Conservation (phyloP, 2,888 invertebrate species). For the Agelastica alni region DNA sequence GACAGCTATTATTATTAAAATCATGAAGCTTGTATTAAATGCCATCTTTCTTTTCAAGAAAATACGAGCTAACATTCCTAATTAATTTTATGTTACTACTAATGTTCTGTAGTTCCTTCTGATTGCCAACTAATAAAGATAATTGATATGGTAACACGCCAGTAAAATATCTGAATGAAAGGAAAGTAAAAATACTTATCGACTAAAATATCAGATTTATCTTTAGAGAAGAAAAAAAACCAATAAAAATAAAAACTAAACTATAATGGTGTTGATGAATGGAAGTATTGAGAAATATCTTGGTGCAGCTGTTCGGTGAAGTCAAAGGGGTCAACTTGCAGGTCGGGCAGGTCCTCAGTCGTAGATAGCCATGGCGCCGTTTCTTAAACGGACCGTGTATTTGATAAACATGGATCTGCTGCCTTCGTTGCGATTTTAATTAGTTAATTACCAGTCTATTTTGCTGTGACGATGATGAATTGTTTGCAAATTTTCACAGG, state of each 20-base stretch:
- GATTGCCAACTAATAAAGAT: too few relatives aligned
- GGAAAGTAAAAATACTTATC: too few relatives aligned
- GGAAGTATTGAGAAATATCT: constrained; percentile 31
- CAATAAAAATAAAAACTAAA: constrained; percentile 4
- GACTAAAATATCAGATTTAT: background rate
- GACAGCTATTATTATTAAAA: too few relatives aligned
- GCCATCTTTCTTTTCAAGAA: too few relatives aligned
- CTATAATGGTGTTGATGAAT: constrained; percentile 26
- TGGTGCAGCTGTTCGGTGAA: constrained; percentile 38
- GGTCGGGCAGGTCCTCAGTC: constrained; percentile 40
- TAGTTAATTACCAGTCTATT: constrained; percentile 28
- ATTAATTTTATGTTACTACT: too few relatives aligned
- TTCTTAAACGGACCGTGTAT: constrained; percentile 42
- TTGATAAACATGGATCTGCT: constrained; percentile 37
- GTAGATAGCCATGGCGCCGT: constrained; percentile 43
- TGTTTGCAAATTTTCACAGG: constrained; percentile 26
- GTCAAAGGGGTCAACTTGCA: constrained; percentile 35
- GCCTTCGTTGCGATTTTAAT: constrained; percentile 32
- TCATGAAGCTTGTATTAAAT: too few relatives aligned
- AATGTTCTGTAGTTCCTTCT: too few relatives aligned
- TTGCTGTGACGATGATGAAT: constrained; percentile 10
- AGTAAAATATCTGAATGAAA: too few relatives aligned
- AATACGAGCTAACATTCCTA: too few relatives aligned
- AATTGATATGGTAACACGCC: too few relatives aligned
- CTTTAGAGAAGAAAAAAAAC: constrained; percentile 12